A percentile compares a stretch with the other conserved stretches of the same genome.
These are phyloP conservation scores for Staurois parvus DNA, from an alignment of 2,797 vertebrate genomes.

Conservation along the genomic window DNA sequence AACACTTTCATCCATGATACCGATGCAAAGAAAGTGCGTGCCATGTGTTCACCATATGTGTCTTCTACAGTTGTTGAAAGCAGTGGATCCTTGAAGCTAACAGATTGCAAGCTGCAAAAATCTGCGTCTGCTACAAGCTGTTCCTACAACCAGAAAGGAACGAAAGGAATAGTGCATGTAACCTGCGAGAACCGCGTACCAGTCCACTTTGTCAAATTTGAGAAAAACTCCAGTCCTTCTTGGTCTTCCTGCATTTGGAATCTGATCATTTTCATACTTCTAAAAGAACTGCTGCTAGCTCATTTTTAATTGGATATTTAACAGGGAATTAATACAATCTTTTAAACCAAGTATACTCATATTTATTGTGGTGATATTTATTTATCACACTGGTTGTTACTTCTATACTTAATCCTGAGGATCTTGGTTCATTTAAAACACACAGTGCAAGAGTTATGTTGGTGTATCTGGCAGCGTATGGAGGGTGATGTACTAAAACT, in stretches of 20 bases:
- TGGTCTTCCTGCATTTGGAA: conserved; percentile 4
- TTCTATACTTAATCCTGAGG: neutral
- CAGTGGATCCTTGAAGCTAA: neutral
- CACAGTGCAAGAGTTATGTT: neutral
- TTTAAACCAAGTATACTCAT: neutral
- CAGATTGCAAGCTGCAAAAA: conserved; percentile 25
- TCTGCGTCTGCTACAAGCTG: neutral
- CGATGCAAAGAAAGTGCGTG: neutral
- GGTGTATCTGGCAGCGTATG: no score
- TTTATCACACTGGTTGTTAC: neutral
- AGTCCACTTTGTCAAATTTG: conserved; percentile 32
- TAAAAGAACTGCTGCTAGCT: conserved; percentile 1
- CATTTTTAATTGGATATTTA: neutral
- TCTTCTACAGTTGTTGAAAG: neutral
- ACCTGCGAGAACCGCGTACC: conserved; percentile 30
- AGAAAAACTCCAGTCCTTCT: neutral
- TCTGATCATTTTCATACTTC: conserved; percentile 1
- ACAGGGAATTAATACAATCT: neutral
- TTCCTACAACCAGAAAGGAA: conserved; percentile 24
- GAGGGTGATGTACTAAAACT: no score
- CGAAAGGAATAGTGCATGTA: conserved; percentile 25
- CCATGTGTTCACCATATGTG: neutral
- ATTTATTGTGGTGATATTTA: no score
- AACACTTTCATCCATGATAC: conserved; percentile 52
- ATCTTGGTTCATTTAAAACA: neutral